Base-by-base conservation (phyloP, 1,140 invertebrate genomes). In the Nasonia longicornis region DNA sequence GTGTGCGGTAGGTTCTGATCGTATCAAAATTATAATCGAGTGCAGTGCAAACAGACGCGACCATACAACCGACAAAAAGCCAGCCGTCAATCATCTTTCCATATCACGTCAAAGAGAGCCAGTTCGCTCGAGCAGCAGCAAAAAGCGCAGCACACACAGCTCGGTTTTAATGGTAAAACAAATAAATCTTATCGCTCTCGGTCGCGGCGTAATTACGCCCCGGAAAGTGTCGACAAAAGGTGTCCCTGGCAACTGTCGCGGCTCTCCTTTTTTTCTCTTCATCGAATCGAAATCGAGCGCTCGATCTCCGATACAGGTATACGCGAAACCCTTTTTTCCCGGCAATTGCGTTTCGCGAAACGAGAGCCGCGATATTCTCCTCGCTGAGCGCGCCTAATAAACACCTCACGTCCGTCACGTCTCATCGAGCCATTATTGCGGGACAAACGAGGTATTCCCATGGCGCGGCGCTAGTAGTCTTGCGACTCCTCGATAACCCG, bases 401-500 rank as follows among this genome's bases (percentile, higher is more conserved):
- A 84, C 84, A 83, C 83, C 82, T 85, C 82, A 73, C 82, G 78
- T 84, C 80, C 73, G 69, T 83, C 83, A 84, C 80, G 84, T 82
- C 72, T 76, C 79, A 70, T 76, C 52, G 79, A 70, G 73, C 64
- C 79, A 81, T 81, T 77, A 71, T 71, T 71, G 78, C 45, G 76
- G 66, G 74, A 79, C 83, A 84, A 86, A 86, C 84, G 70, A 84
- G 84, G 80, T 84, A 83, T 80, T 80, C 84, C 75, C 83, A 84
- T 83, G 82, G 81, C 66, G 63, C 78, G 64, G 76, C 64, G 73
- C 67, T 70, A 79, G 69, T 71, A 79, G 77, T 45, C 20, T 67
- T 6, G 45, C 66, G 26, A 7, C 77, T 64, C 16, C 48, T 42
- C 79, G 78, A 84, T 84, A 85, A 82, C 67, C 70, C 85, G 88